Evolutionary conservation across 1,140 invertebrate species (phyloP).

Genomic region (Papilio glaucus): DNA sequence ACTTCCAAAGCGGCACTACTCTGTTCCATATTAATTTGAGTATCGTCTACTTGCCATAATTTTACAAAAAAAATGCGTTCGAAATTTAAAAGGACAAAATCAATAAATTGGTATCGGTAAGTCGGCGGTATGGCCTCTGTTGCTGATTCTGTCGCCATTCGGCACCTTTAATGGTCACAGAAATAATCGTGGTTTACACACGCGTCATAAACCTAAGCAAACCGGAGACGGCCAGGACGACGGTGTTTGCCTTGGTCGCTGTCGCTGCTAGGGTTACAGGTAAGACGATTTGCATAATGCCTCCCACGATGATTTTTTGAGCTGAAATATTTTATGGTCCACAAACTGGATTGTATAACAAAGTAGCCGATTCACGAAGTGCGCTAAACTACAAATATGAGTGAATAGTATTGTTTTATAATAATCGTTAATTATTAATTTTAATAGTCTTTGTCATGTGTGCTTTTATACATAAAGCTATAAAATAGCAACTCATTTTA

Average conservation of each 20-base stretch:
- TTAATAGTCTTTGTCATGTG: not conserved
- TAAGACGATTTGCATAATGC: slow-evolving; percentile 80
- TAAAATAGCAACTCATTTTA: too few relatives aligned
- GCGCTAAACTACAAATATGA: not conserved
- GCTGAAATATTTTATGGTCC: slow-evolving; percentile 58
- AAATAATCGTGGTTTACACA: slow-evolving; percentile 77
- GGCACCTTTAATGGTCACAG: slow-evolving; percentile 66
- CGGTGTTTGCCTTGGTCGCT: slow-evolving; percentile 65
- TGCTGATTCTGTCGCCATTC: slow-evolving; percentile 50
- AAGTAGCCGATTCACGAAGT: slow-evolving; percentile 36
- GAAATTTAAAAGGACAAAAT: slow-evolving; percentile 9
- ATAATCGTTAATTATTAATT: too few relatives aligned
- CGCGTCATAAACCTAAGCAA: slow-evolving; percentile 80
- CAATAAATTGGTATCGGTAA: slow-evolving; percentile 2
- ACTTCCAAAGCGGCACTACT: too few relatives aligned
- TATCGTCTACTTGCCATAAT: not conserved
- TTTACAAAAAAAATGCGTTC: not conserved
- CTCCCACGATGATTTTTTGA: slow-evolving; percentile 72
- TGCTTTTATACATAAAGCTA: too few relatives aligned
- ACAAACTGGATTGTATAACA: slow-evolving; percentile 47
- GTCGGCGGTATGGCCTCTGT: slow-evolving; percentile 36
- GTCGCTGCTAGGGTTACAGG: slow-evolving; percentile 70
- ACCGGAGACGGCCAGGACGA: slow-evolving; percentile 64
- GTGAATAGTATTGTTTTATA: too few relatives aligned
- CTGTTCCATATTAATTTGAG: not conserved